Conservation (phyloP, 2,888 invertebrate genomes). For the Hyalella azteca region DNA sequence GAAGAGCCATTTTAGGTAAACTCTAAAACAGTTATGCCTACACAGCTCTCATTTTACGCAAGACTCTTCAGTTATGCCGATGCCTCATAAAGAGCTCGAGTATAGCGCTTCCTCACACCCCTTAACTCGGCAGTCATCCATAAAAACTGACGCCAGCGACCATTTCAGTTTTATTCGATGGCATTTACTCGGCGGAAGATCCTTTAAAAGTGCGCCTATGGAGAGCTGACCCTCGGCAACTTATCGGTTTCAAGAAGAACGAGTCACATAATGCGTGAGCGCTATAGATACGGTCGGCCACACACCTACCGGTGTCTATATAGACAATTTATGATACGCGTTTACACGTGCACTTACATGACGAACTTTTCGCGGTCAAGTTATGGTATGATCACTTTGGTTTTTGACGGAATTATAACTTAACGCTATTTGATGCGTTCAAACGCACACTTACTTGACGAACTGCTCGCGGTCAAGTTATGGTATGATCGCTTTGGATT, state of each 20-base stretch:
- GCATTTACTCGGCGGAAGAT: conserved; percentile 25
- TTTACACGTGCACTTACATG: background rate
- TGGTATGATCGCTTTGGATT: background rate
- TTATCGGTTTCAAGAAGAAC: conserved; percentile 24
- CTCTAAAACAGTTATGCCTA: background rate
- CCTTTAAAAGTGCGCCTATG: conserved; percentile 28
- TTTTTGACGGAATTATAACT: background rate
- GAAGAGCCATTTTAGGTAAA: conserved; percentile 21
- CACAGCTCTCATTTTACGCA: conserved; percentile 27
- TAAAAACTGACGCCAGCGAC: conserved; percentile 28
- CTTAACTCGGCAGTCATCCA: conserved; percentile 29
- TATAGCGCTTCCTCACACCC: conserved; percentile 32
- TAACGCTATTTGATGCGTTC: too few species aligned
- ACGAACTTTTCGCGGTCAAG: background rate
- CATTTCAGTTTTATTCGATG: conserved; percentile 36
- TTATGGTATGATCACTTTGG: background rate
- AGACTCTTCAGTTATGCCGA: conserved; percentile 30
- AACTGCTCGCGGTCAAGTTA: background rate
- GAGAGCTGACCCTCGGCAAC: background rate
- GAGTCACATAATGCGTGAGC: background rate
- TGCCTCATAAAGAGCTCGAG: conserved; percentile 21
- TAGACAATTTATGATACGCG: too few species aligned
- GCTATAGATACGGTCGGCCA: background rate
- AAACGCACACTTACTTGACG: background rate
- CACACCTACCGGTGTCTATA: background rate